Percentiles rank a stretch among this genome's conserved stretches.
Evolutionary conservation across 1,140 invertebrate species (phyloP).

Genomic region (Drosophila athabasca): DNA sequence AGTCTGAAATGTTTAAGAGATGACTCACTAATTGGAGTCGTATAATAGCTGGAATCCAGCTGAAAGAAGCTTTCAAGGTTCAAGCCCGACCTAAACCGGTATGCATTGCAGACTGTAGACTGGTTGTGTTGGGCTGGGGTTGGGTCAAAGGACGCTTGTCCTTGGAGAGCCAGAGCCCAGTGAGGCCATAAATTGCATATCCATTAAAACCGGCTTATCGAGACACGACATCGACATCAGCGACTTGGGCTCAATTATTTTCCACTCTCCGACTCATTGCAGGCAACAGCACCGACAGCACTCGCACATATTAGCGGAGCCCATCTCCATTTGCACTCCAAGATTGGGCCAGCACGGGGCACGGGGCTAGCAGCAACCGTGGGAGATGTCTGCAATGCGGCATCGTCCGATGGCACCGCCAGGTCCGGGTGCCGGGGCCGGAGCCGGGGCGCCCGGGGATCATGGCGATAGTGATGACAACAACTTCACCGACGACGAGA

Average conservation of each 20-base stretch:
- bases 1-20: slow-evolving; percentile 5
- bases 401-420: slow-evolving; percentile 86
- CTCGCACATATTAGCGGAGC: no score
- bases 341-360: slow-evolving; percentile 33
- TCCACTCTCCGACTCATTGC: slow-evolving; percentile 42
- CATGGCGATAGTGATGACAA: slow-evolving; percentile 88
- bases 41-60: background rate
- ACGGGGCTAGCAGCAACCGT: slow-evolving; percentile 53
- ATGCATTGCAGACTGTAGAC: background rate
- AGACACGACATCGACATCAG: background rate
- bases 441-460: slow-evolving; percentile 61
- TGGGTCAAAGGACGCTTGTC: slow-evolving; percentile 67
- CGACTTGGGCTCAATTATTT: slow-evolving; percentile 43
- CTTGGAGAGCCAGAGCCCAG: slow-evolving; percentile 33
- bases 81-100: slow-evolving; percentile 32
- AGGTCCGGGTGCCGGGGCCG: slow-evolving; percentile 66
- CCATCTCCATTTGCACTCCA: slow-evolving; percentile 28
- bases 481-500: slow-evolving; percentile 93
- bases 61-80: slow-evolving; percentile 22
- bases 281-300: slow-evolving; percentile 24
- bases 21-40: slow-evolving; percentile 23
- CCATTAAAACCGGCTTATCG: slow-evolving; percentile 62
- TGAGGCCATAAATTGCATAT: slow-evolving; percentile 44
- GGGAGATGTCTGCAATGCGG: slow-evolving; percentile 83
- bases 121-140: background rate